Evolutionary conservation across 92 coral and sea anemone genomes (phyloP).

Genomic region (Isaurus tuberculatus): DNA sequence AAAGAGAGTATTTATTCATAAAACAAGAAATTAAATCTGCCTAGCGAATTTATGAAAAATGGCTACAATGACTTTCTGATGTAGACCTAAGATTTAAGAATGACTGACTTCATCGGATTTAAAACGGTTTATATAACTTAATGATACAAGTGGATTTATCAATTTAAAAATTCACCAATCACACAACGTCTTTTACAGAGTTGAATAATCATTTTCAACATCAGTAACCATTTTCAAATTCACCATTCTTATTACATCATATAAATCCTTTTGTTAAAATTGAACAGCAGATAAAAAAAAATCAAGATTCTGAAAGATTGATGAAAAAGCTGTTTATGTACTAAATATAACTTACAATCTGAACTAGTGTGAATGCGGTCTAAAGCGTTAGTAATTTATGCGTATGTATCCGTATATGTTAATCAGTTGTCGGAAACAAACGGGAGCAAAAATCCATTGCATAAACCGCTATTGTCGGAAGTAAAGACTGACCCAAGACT

Average conservation of each 20-base stretch:
- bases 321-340: too few species aligned
- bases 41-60: too few species aligned
- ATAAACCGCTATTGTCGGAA: not conserved
- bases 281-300: not conserved
- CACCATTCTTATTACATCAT: not conserved
- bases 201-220: not conserved
- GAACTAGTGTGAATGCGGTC: too few species aligned
- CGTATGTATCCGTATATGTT: not conserved
- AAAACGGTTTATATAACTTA: too few species aligned
- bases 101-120: too few species aligned
- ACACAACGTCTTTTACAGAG: not conserved
- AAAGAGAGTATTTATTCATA: too few species aligned
- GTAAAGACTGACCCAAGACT: not conserved
- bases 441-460: not conserved
- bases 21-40: too few species aligned
- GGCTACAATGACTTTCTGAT: too few species aligned
- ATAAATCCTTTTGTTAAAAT: not conserved
- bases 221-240: not conserved
- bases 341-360: too few species aligned
- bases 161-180: not conserved
- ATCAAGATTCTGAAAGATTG: too few species aligned
- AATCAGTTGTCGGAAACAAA: not conserved
- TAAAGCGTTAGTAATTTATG: not conserved
- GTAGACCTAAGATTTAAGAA: too few species aligned
- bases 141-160: too few species aligned